These are phyloP conservation scores for Nesospiza acunhae DNA, from an alignment of 2,113 vertebrate genomes.

Conservation along the genomic window DNA sequence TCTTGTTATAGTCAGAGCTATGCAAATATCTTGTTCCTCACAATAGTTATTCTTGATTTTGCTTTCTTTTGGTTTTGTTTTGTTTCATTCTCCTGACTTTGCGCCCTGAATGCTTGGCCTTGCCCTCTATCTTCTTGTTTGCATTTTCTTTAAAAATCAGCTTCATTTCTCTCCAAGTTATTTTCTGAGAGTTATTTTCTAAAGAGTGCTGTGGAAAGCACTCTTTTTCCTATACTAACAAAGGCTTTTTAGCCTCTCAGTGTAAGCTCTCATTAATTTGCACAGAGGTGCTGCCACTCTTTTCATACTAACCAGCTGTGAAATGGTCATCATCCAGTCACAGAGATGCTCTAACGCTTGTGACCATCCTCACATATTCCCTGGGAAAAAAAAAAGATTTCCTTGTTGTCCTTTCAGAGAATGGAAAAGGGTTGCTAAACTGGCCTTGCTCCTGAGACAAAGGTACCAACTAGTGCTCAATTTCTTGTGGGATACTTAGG, in stretches of 20 bases:
- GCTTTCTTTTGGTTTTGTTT: not conserved
- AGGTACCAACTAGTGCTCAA: rapidly evolving
- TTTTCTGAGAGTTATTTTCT: not conserved
- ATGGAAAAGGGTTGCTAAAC: not conserved
- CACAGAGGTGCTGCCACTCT: not conserved
- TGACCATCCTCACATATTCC: not conserved
- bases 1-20: not conserved
- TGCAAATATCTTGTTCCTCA: not conserved
- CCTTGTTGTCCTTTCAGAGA: not conserved
- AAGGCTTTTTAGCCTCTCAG: not conserved
- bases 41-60: not conserved
- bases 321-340: not conserved
- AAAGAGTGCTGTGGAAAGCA: not conserved
- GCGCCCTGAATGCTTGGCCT: not conserved
- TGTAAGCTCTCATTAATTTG: not conserved
- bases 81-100: not conserved
- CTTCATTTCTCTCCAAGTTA: not conserved
- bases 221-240: not conserved
- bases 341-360: not conserved
- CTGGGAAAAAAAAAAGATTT: not conserved
- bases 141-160: not conserved
- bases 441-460: not conserved
- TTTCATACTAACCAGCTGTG: not conserved
- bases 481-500: not conserved
- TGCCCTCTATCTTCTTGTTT: not conserved